Conservation (phyloP, 2,113 vertebrate genomes). For the Sinosuthora webbiana region DNA sequence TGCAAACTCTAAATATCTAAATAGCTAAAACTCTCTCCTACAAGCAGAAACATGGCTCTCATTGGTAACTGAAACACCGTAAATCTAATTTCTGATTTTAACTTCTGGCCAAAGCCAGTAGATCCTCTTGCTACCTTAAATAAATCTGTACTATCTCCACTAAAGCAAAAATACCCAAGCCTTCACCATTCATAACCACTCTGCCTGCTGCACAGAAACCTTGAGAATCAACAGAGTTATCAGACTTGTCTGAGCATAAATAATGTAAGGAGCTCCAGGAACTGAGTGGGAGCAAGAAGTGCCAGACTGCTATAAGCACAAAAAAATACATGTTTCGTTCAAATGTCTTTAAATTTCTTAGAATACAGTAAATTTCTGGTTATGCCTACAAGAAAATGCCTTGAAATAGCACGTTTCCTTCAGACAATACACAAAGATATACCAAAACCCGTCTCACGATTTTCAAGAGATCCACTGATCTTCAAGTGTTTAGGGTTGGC, state of each 20-base stretch:
- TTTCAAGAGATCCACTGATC: neutral
- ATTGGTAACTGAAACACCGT: neutral
- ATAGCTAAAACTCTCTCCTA: neutral
- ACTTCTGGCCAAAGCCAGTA: neutral
- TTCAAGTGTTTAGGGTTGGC: neutral
- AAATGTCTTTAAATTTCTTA: neutral
- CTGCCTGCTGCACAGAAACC: neutral
- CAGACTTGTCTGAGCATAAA: neutral
- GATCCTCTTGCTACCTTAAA: neutral
- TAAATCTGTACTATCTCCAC: neutral
- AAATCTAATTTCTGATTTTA: neutral
- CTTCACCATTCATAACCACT: neutral
- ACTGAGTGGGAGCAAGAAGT: neutral
- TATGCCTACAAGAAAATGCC: neutral
- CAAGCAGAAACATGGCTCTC: neutral
- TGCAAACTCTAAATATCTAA: neutral
- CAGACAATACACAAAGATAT: neutral
- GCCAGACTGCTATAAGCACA: neutral
- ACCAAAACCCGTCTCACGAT: neutral
- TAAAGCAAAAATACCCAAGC: neutral
- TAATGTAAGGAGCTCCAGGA: neutral
- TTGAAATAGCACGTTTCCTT: neutral
- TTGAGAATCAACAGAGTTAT: neutral
- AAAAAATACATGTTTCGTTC: neutral
- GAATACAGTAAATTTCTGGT: neutral